Evolutionary conservation across 2,888 invertebrate genomes (phyloP).

Genomic region (Xylota sylvarum): DNA sequence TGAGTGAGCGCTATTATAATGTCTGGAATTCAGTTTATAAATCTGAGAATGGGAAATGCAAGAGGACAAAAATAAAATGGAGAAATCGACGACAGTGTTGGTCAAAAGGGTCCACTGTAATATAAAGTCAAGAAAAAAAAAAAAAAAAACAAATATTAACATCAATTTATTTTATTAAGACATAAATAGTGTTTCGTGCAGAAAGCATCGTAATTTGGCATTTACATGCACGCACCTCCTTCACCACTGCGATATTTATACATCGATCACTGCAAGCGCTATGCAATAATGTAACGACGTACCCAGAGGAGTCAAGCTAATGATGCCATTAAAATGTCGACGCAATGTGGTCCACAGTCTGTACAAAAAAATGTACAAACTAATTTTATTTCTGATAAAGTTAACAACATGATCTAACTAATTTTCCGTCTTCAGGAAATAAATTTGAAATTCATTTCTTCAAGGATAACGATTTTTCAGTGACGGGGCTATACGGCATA

Average conservation of each 20-base stretch:
- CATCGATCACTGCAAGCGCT: constrained; percentile 73
- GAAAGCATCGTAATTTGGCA: constrained; percentile 79
- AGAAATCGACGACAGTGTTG: constrained; percentile 44
- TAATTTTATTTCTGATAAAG: neutral
- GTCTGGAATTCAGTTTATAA: constrained; percentile 20
- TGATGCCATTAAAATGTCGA: constrained; percentile 76
- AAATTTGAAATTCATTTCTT: too few species aligned
- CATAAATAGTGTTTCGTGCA: constrained; percentile 80
- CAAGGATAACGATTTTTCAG: too few species aligned
- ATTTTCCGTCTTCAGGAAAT: too few species aligned
- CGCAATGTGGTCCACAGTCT: constrained; percentile 66
- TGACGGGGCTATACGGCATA: too few species aligned
- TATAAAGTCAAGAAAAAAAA: constrained; percentile 24
- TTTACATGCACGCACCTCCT: constrained; percentile 79
- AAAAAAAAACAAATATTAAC: constrained; percentile 66
- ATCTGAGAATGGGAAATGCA: neutral
- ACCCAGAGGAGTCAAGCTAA: constrained; percentile 74
- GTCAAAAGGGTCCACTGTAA: constrained; percentile 21
- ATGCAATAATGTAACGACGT: constrained; percentile 74
- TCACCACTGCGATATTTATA: constrained; percentile 73
- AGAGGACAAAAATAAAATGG: constrained; percentile 30
- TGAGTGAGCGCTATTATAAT: constrained; percentile 19
- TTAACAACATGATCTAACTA: too few species aligned
- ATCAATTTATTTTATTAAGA: constrained; percentile 80
- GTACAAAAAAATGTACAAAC: constrained; percentile 4